These are phyloP conservation scores for Peromyscus aztecus DNA, from an alignment of 2,797 vertebrate species.

Conservation along the genomic window DNA sequence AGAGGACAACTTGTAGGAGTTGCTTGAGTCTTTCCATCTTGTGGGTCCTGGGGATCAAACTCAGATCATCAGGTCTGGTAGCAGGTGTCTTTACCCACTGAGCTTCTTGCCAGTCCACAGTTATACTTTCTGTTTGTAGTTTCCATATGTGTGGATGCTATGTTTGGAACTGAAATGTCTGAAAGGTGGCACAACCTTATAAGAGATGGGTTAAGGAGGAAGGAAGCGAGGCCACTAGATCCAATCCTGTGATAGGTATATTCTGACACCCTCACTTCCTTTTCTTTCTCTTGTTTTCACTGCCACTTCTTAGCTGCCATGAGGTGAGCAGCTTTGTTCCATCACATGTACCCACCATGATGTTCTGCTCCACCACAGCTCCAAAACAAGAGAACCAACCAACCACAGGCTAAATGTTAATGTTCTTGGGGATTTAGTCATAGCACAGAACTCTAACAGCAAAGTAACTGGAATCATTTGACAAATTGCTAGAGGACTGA, in stretches of 20 bases:
- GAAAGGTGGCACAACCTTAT: not conserved
- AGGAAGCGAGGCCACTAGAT: not conserved
- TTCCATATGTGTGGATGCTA: not conserved
- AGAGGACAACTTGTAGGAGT: not conserved
- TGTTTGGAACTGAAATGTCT: not conserved
- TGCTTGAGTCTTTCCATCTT: not conserved
- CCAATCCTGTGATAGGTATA: no score
- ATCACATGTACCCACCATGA: no score
- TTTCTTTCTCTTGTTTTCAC: not conserved
- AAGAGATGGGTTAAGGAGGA: not conserved
- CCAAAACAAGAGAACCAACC: not conserved
- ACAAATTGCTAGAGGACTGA: not conserved
- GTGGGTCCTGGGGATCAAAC: not conserved
- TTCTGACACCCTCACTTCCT: rapidly evolving
- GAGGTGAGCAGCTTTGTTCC: not conserved
- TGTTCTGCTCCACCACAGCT: not conserved
- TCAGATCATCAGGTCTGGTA: not conserved
- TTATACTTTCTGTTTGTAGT: not conserved
- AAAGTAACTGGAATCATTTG: not conserved
- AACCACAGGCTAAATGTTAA: not conserved
- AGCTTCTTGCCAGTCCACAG: not conserved
- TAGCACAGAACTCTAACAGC: not conserved
- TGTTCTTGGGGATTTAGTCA: not conserved
- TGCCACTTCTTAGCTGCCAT: no score
- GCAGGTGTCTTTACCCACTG: not conserved